Base-by-base conservation (phyloP, 2,888 invertebrate genomes). In the Minunthozetes semirufus region DNA sequence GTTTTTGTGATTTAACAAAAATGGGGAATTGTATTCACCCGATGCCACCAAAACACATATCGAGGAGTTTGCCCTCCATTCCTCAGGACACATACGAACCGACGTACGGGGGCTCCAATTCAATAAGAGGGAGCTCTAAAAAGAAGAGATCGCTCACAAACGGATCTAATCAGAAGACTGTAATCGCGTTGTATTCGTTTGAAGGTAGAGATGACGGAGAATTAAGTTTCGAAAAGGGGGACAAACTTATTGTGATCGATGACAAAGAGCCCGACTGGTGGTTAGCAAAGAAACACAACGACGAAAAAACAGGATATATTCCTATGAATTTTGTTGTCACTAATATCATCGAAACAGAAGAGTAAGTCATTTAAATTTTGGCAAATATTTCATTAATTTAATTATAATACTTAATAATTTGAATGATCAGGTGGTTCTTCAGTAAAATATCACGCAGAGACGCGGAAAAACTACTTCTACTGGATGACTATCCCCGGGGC, bases 361-460 rank as follows among this genome's bases (percentile, higher is more conserved):
- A 72, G 72, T 68, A 68, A 19, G 22, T 66, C 1, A 29, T 27
- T 59, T 59, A n/a, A n/a, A n/a, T n/a, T n/a, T 33, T 27, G 4
- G 6, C 25, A 66, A 22, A n/a, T n/a, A 8, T 13, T 15, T 29
- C 3, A 22, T 70, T 33, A n/a, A 1, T n/a, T 61, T 17, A 17
- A 29, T 5, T 8, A n/a, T n/a, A n/a, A n/a, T n/a, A 13, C 1
- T 66, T 48, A 15, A 25, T 17, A 13, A 2, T 27, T 72, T 17
- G n/a, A 66, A n/a, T 25, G 0, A 66, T 42, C 42, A 72, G 73
- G 22, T 98, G 98, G 98, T 98, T 93, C 86, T 95, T 97, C 85
- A 96, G 95, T 77, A 92, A 93, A 84, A 93, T 98, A 71, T 91
- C 94, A 68, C 87, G 98, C 80, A 95, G 95, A 83, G 95, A 97